These are phyloP conservation scores for Prorops nasuta DNA, from an alignment of 1,140 invertebrate genomes.

Conservation along the genomic window DNA sequence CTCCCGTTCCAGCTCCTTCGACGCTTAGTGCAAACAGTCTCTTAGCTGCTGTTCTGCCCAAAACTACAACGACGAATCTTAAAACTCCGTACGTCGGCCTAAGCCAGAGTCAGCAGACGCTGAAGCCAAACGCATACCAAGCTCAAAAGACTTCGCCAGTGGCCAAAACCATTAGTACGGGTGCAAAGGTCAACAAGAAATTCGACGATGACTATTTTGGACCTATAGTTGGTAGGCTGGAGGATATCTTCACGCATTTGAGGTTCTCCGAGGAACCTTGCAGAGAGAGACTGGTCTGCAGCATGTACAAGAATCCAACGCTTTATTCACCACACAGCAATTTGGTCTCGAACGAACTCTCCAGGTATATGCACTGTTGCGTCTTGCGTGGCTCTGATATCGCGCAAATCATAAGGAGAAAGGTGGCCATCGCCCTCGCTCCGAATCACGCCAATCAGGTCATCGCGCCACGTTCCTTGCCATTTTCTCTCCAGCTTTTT, in stretches of 20 bases:
- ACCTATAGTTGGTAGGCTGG: slow-evolving; percentile 72
- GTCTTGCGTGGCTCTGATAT: background rate
- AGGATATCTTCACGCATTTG: slow-evolving; percentile 69
- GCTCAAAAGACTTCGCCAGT: slow-evolving; percentile 20
- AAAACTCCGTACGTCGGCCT: slow-evolving; percentile 18
- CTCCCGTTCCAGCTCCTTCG: slow-evolving; percentile 3
- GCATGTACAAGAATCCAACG: slow-evolving; percentile 76
- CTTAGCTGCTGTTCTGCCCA: too few relatives aligned
- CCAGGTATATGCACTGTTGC: slow-evolving; percentile 67
- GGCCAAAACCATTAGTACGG: slow-evolving; percentile 3
- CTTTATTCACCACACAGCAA: slow-evolving; percentile 80
- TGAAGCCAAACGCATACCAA: background rate
- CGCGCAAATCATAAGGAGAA: slow-evolving; percentile 39
- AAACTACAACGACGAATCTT: background rate
- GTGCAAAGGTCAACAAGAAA: background rate
- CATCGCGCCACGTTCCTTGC: slow-evolving; percentile 23
- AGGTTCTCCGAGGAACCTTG: slow-evolving; percentile 69
- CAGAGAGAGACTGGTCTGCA: slow-evolving; percentile 74
- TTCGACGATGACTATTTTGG: slow-evolving; percentile 74
- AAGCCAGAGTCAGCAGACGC: background rate
- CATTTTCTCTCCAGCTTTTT: slow-evolving; percentile 17
- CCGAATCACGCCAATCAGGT: slow-evolving; percentile 43
- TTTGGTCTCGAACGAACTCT: slow-evolving; percentile 77
- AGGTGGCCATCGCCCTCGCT: slow-evolving; percentile 37
- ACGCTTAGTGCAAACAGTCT: background rate